phyloP scores from a whole-genome alignment of 2,888 invertebrate species.

The Bimastos eiseni region DNA sequence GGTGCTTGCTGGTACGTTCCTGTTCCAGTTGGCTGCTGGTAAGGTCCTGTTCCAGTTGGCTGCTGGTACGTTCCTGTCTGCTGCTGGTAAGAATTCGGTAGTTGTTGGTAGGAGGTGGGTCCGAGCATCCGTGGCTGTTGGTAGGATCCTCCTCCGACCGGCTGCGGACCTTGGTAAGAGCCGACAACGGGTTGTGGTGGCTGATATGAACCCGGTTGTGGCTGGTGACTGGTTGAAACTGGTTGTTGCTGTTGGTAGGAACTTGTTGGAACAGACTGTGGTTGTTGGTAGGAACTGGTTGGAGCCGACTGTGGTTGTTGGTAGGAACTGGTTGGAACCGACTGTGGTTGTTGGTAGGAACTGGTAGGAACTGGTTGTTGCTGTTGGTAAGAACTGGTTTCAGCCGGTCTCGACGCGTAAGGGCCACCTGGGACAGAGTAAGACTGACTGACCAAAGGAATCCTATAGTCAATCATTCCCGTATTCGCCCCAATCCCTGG shows the following conservation, averaged over 20 bases:
- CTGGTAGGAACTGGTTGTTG: background rate
- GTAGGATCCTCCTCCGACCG: background rate
- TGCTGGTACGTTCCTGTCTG: no score
- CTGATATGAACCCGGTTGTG: background rate
- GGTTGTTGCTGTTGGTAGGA: background rate
- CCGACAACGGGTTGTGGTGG: background rate
- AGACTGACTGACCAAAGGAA: background rate
- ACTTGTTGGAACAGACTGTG: background rate
- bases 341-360: background rate
- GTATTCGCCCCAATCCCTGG: background rate
- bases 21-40: constrained; percentile 8
- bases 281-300: background rate
- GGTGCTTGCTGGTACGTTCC: background rate
- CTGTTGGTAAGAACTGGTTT: background rate
- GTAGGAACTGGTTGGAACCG: background rate
- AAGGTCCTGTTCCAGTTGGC: background rate
- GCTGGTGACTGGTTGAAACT: background rate
- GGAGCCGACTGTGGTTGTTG: background rate
- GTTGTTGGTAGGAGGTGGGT: background rate
- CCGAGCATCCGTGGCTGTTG: no score
- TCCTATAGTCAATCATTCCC: background rate
- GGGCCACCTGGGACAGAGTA: background rate
- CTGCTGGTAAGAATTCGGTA: background rate
- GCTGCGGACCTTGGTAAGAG: background rate
- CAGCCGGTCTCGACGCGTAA: background rate